phyloP scores from a whole-genome alignment of 2,113 vertebrate species.

The Odobenus rosmarus region DNA sequence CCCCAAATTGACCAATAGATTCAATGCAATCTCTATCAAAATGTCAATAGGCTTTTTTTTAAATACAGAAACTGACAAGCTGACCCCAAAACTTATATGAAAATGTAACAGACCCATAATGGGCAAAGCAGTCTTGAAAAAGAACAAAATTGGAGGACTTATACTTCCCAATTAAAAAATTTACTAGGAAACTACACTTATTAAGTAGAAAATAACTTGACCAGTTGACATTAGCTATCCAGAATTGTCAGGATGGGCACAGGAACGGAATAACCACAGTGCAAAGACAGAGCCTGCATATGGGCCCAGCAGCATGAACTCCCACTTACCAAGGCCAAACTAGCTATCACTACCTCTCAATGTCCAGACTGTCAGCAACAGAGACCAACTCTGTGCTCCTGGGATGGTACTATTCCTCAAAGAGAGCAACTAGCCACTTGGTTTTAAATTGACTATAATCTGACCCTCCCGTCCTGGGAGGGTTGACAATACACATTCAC shows the following conservation, averaged over 20 bases:
- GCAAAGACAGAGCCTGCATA: neutral
- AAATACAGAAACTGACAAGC: neutral
- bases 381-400: neutral
- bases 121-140: neutral
- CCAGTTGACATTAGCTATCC: neutral
- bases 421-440: neutral
- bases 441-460: neutral
- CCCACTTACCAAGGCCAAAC: neutral
- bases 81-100: neutral
- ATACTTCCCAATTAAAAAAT: neutral
- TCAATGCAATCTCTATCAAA: neutral
- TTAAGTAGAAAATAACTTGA: neutral
- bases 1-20: neutral
- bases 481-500: neutral
- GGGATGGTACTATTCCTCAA: neutral
- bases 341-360: neutral
- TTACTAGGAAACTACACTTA: neutral
- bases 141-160: neutral
- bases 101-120: neutral
- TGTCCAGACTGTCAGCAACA: neutral
- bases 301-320: neutral
- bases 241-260: neutral
- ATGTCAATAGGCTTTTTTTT: neutral
- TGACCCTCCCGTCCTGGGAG: neutral
- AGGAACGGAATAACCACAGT: neutral